These are phyloP conservation scores for Tachina lurida DNA, from an alignment of 2,888 invertebrate species.

Conservation along the genomic window DNA sequence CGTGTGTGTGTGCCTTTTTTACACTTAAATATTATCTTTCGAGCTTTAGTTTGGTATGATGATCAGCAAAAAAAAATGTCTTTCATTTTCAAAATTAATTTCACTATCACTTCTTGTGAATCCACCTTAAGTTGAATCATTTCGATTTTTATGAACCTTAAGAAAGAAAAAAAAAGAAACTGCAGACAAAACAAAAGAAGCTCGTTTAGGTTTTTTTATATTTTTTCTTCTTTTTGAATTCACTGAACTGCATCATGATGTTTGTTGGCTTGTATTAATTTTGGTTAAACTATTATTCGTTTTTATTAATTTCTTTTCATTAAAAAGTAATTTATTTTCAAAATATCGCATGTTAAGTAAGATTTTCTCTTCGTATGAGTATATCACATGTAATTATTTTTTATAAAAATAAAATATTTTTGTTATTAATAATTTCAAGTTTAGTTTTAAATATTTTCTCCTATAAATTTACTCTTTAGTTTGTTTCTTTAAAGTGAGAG, in stretches of 20 bases:
- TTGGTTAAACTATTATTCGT: constrained; percentile 40
- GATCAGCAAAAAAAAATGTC: constrained; percentile 57
- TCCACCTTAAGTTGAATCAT: constrained; percentile 31
- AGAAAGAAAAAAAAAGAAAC: constrained; percentile 39
- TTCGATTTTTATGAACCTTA: constrained; percentile 60
- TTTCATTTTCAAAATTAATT: constrained; percentile 64
- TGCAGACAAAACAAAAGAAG: background rate
- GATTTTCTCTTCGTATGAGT: constrained; percentile 61
- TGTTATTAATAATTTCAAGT: constrained; percentile 49
- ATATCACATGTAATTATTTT: constrained; percentile 6
- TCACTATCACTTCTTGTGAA: constrained; percentile 66
- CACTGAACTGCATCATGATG: constrained; percentile 61
- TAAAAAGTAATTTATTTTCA: constrained; percentile 25
- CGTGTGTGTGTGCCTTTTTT: background rate
- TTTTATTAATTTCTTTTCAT: constrained; percentile 24
- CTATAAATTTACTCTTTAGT: constrained; percentile 10
- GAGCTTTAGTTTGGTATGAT: constrained; percentile 27
- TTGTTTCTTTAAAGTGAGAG: constrained; percentile 60
- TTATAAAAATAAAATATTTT: constrained; percentile 25
- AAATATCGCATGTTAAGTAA: constrained; percentile 53
- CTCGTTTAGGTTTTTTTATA: constrained; percentile 26
- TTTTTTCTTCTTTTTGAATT: constrained; percentile 42
- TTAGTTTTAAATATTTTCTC: background rate
- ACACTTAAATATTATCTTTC: constrained; percentile 21
- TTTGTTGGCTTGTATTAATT: constrained; percentile 43